Evolutionary conservation across 2,888 invertebrate genomes (phyloP).

Genomic region (Mythimna ferrago): DNA sequence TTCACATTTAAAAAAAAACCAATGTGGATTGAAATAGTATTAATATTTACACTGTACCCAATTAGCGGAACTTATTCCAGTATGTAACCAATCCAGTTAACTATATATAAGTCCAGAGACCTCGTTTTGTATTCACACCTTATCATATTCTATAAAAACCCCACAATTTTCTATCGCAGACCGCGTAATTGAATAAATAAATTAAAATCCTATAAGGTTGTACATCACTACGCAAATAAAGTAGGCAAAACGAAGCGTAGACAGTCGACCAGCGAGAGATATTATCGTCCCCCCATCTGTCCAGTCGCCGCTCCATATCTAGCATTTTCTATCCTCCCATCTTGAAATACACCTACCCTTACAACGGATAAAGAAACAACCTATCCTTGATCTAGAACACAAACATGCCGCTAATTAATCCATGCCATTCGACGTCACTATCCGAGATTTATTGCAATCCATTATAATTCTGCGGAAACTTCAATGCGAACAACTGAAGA

Average conservation of each 20-base stretch:
- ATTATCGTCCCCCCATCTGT: constrained; percentile 81
- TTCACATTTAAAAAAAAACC: background rate
- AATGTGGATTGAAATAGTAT: background rate
- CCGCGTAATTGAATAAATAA: constrained; percentile 66
- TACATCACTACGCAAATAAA: constrained; percentile 73
- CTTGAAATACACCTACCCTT: constrained; percentile 81
- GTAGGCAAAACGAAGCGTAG: constrained; percentile 75
- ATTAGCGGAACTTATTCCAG: background rate
- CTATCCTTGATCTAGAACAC: constrained; percentile 80
- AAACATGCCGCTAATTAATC: constrained; percentile 82
- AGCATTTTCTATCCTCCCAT: constrained; percentile 79
- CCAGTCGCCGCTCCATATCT: constrained; percentile 81
- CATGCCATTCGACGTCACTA: constrained; percentile 72
- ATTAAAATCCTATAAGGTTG: constrained; percentile 67
- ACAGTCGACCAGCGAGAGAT: constrained; percentile 75
- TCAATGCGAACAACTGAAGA: constrained; percentile 68
- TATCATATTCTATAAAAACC: constrained; percentile 53
- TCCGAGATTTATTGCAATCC: constrained; percentile 77
- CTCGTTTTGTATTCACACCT: constrained; percentile 37
- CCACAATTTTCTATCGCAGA: constrained; percentile 46
- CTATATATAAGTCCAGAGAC: background rate
- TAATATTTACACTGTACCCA: background rate
- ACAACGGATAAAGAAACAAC: constrained; percentile 75
- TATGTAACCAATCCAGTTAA: background rate
- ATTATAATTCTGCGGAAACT: constrained; percentile 70